Evolutionary conservation across 2,888 invertebrate genomes (phyloP).

Genomic region (Venusia cambrica): DNA sequence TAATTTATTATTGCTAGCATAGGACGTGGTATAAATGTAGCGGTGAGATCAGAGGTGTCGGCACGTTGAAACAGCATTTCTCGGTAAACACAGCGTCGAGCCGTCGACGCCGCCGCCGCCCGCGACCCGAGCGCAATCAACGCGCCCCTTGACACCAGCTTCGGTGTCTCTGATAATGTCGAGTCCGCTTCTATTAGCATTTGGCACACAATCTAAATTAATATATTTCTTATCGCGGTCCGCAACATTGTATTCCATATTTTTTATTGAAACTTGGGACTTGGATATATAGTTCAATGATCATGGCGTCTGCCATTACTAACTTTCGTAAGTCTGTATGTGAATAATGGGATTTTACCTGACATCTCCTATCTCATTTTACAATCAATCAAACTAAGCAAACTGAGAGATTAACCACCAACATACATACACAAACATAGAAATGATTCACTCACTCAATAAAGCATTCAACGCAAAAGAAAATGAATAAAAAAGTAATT

Average conservation of each 20-base stretch:
- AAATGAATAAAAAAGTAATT: too few relatives aligned
- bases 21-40: slow-evolving; percentile 30
- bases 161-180: slow-evolving; percentile 44
- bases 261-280: too few relatives aligned
- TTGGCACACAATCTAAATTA: slow-evolving; percentile 32
- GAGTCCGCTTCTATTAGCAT: slow-evolving; percentile 30
- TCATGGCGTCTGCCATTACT: too few relatives aligned
- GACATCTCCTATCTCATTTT: too few relatives aligned
- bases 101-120: slow-evolving; percentile 32
- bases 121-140: slow-evolving; percentile 53
- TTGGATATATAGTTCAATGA: too few relatives aligned
- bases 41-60: slow-evolving; percentile 66
- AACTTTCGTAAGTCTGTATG: too few relatives aligned
- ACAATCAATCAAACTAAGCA: too few relatives aligned
- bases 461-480: too few relatives aligned
- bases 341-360: too few relatives aligned
- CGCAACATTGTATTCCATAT: not conserved
- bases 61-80: slow-evolving; percentile 50
- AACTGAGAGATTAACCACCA: too few relatives aligned
- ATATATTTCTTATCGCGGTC: slow-evolving; percentile 12
- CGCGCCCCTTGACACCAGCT: slow-evolving; percentile 64
- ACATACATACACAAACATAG: too few relatives aligned
- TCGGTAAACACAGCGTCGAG: slow-evolving; percentile 52
- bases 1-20: slow-evolving; percentile 27
- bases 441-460: too few relatives aligned